Evolutionary conservation across 2,888 invertebrate species (phyloP).

Genomic region (Fragum whitleyi): DNA sequence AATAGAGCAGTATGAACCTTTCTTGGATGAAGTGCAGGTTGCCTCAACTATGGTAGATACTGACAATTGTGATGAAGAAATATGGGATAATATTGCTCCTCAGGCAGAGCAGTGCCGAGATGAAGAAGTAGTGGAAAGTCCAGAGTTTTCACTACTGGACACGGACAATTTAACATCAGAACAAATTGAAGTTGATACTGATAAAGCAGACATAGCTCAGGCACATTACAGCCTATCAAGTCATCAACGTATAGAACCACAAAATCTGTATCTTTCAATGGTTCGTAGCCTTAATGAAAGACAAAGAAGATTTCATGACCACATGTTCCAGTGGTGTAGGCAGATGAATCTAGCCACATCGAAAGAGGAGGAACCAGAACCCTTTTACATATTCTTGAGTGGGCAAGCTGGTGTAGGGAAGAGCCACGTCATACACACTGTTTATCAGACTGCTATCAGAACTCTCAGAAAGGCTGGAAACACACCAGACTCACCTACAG

Average conservation of each 20-base stretch:
- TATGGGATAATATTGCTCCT: slow-evolving; percentile 49
- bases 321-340: slow-evolving; percentile 22
- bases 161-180: slow-evolving; percentile 31
- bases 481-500: slow-evolving; percentile 32
- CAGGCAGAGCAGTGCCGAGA: slow-evolving; percentile 39
- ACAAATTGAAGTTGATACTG: slow-evolving; percentile 21
- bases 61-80: slow-evolving; percentile 42
- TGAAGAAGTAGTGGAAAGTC: slow-evolving; percentile 8
- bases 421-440: slow-evolving; percentile 34
- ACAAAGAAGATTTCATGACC: slow-evolving; percentile 33
- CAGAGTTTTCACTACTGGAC: slow-evolving; percentile 16
- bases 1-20: background rate
- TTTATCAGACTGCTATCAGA: slow-evolving; percentile 32
- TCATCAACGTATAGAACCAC: background rate
- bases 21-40: background rate
- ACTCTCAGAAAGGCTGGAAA: slow-evolving; percentile 31
- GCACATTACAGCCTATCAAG: no score
- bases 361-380: slow-evolving; percentile 13
- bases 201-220: background rate
- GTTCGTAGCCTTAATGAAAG: slow-evolving; percentile 18
- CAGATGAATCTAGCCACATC: slow-evolving; percentile 4
- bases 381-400: slow-evolving; percentile 53
- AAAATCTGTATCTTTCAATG: background rate
- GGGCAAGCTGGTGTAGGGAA: slow-evolving; percentile 48
- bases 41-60: background rate